Percentiles rank a stretch among this genome's conserved stretches.
These are phyloP conservation scores for Sarcophilus harrisii DNA, from an alignment of 2,797 vertebrate species.

Conservation along the genomic window DNA sequence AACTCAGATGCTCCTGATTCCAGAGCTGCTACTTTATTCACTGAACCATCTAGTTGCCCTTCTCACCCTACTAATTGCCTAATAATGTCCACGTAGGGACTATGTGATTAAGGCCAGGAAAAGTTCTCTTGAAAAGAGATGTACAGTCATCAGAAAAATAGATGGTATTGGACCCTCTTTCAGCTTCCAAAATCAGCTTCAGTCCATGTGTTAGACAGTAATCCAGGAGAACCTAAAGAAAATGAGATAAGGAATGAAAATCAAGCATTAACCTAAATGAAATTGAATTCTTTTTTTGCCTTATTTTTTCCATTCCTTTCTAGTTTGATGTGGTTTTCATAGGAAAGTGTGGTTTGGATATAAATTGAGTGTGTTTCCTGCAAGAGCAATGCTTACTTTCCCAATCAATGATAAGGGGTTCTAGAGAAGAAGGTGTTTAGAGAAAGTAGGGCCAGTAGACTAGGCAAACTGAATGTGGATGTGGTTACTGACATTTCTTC, in stretches of 20 bases:
- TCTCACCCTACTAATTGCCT: constrained; percentile 63
- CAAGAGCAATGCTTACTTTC: not conserved
- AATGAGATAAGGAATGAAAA: constrained; percentile 29
- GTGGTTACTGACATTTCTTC: not conserved
- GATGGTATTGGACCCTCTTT: not conserved
- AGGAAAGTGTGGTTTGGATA: not conserved
- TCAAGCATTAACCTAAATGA: not conserved
- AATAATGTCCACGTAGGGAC: constrained; percentile 55
- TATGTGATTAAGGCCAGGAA: constrained; percentile 54
- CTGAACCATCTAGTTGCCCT: too few species aligned
- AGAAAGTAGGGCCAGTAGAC: not conserved
- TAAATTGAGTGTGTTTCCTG: constrained; percentile 46
- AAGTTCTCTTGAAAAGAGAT: constrained; percentile 19
- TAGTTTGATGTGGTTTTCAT: constrained; percentile 40
- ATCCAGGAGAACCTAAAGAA: constrained; percentile 31
- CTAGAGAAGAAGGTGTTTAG: constrained; percentile 37
- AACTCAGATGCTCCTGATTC: too few species aligned
- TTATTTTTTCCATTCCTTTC: constrained; percentile 8
- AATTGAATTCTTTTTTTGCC: not conserved
- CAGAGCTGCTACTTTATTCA: too few species aligned
- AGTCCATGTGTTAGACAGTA: not conserved
- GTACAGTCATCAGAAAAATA: constrained; percentile 33
- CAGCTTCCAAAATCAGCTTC: not conserved
- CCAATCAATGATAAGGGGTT: constrained; percentile 31
- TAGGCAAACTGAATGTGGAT: not conserved